Conservation (phyloP, 2,113 vertebrate species). For the Columbina picui region DNA sequence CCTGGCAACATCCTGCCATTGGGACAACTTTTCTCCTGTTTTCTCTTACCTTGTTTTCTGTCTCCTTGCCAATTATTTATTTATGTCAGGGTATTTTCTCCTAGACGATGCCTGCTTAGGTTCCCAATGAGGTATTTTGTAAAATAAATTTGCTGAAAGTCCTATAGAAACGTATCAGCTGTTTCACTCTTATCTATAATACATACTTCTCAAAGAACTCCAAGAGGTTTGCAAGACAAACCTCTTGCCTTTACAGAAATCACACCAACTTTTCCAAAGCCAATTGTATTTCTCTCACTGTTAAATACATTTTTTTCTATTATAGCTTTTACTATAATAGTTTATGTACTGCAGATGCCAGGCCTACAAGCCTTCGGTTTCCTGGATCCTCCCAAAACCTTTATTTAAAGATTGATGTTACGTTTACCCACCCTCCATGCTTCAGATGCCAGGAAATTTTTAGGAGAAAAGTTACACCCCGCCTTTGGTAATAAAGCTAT, state of each 20-base stretch:
- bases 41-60: background rate
- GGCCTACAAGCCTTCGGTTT: background rate
- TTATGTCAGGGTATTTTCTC: background rate
- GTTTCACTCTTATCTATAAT: background rate
- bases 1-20: background rate
- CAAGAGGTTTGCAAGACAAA: background rate
- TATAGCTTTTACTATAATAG: background rate
- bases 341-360: background rate
- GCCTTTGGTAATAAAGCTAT: constrained; percentile 28
- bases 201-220: background rate
- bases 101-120: background rate
- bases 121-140: background rate
- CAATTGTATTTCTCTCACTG: background rate
- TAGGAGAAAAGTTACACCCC: background rate
- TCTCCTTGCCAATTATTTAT: background rate
- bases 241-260: background rate
- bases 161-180: background rate
- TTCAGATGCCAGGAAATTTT: constrained; percentile 8
- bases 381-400: background rate
- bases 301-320: background rate
- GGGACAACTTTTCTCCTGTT: background rate
- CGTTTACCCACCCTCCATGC: background rate
- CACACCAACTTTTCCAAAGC: background rate
- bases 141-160: background rate
- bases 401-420: background rate